Evolutionary conservation across 2,113 vertebrate genomes (phyloP), one percentile per base, ranked within the genome.

Genomic region (Talpa occidentalis): DNA sequence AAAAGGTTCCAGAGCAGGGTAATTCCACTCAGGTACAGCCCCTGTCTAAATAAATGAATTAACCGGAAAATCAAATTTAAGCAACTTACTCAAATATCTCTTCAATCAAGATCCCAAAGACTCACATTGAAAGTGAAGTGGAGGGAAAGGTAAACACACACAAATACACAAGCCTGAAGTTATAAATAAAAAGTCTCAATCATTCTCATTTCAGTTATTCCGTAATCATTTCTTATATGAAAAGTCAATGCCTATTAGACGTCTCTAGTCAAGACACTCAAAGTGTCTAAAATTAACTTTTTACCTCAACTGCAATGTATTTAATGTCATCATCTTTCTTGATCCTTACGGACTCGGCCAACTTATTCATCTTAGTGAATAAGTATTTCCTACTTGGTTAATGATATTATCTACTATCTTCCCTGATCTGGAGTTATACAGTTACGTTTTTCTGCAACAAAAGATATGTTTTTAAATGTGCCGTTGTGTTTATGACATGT

Each of bases 21-120:
- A 82, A 80, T 19, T 73, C 56, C 26, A 84, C 35, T 72, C 59
- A 44, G 21, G 42, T 59, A 80, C 26, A 94, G 49, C 22, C 64
- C 11, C 59, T 69, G 21, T 32, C 30, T 64, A 44, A 96, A 28
- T 76, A 67, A 86, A 52, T 64, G 62, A 93, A 47, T 91, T 54
- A 44, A n/a, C 42, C 72, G 92, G 47, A 72, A 80, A 89, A 86
- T 60, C 22, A 67, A 86, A 90, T 64, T 56, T 91, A 92, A n/a
- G 28, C 26, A 94, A 64, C 6, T 67, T 80, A 90, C 10, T 4
- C 49, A 56, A 40, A 56, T 8, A 19, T 56, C 32, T 90, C n/a
- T 89, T 80, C 47, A 76, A 52, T 37, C 35, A 26, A 74, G 54
- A 74, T 21, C 30, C 30, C 35, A 15, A 59, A 94, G 42, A 77